These are phyloP conservation scores for Dryobotodes eremita DNA, from an alignment of 2,888 invertebrate genomes.

Conservation along the genomic window DNA sequence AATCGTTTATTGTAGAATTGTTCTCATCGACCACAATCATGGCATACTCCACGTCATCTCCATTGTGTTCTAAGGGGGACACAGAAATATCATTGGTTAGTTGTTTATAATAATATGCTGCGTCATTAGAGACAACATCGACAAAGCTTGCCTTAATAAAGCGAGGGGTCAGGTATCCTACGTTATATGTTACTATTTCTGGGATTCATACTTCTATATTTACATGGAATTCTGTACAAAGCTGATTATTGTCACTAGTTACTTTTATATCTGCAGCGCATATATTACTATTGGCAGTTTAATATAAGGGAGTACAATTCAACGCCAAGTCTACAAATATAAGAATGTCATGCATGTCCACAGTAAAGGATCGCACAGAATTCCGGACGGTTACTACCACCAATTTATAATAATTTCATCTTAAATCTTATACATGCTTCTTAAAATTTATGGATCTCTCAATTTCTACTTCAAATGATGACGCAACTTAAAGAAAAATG, in stretches of 20 bases:
- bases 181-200: conserved; percentile 43
- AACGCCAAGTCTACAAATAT: conserved; percentile 43
- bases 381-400: conserved; percentile 43
- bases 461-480: conserved; percentile 78
- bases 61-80: conserved; percentile 87
- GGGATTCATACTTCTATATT: conserved; percentile 53
- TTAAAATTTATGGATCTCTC: conserved; percentile 63
- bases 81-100: conserved; percentile 61
- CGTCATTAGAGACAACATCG: conserved; percentile 77
- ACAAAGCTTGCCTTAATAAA: conserved; percentile 86
- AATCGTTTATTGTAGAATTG: conserved; percentile 95
- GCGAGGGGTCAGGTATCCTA: conserved; percentile 74
- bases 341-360: conserved; percentile 53
- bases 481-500: conserved; percentile 82
- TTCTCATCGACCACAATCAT: conserved; percentile 97
- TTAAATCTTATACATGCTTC: conserved; percentile 65
- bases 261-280: conserved; percentile 39
- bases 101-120: conserved; percentile 9
- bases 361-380: conserved; percentile 46
- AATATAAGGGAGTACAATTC: conserved; percentile 12
- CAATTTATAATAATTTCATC: conserved; percentile 29
- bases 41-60: conserved; percentile 96
- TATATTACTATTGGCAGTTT: conserved; percentile 29
- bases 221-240: conserved; percentile 62
- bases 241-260: conserved; percentile 35